Base-by-base conservation (phyloP, 92 coral and sea anemone genomes). In the Palythoa grandiflora region DNA sequence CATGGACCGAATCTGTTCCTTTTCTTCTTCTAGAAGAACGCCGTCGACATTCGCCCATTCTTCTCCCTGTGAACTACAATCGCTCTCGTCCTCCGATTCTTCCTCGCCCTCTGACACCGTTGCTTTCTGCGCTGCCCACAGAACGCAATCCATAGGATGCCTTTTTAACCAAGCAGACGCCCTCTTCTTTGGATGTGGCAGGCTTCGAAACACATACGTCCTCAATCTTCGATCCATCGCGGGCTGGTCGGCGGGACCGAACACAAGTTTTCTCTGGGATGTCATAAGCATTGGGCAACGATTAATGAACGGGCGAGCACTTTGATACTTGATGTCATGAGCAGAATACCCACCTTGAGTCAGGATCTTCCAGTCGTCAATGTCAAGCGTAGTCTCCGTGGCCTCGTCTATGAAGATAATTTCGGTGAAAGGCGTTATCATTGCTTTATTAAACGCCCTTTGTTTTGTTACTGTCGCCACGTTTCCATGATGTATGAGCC, bases 71-170 rank as follows among this genome's bases (percentile, higher is more conserved):
- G 74, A 70, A 35, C 74, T 70, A 19, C 72, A 66, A 66, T 66
- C 38, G 72, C 72, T 66, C 38, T 66, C 72, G 72, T 66, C 72
- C 38, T 66, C 68, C 38, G 79, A 84, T 48, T 83, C 87, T 16
- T 84, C 87, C 21, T 84, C 87, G 59, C 40, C 78, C 19, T 84
- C 68, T 5, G 79, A 17, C 37, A 11, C 87, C 60, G 57, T 70
- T 20, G 88, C 88, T 66, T 89, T 76, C 50, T 75, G 38, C 14
- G 92, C 85, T 17, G 89, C 92, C 93, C 90, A 86, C 48, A 86
- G 87, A 17, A 90, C 77, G 48, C 93, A 90, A 37, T 86, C 93
- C 90, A 90, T 86, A 6, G 88, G 93, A 21, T 90, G 87, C 65
- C 87, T 86, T 40, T 48, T 53, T 6, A 86, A 76, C 93, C 93